Base-by-base conservation (phyloP, 2,888 invertebrate species). In the Ectemnius cavifrons region DNA sequence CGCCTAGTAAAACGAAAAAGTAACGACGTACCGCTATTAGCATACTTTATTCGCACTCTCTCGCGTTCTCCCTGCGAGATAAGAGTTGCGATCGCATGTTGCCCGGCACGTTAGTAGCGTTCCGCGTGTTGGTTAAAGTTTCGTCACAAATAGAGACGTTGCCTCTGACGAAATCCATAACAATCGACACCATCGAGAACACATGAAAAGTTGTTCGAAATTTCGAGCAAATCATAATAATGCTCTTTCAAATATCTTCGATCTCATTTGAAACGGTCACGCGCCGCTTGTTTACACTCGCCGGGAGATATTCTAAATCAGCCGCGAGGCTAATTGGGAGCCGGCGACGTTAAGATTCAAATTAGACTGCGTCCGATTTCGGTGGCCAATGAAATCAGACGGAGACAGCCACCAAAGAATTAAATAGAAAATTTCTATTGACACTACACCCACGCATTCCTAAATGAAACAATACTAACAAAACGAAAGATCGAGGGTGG, bases 281-380 rank as follows among this genome's bases (percentile, higher is more conserved):
- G 5, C 37, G 8, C 37, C 8, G 46, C 49, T 46, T 69, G 75
- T 77, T 72, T 77, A 69, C 61, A 61, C 37, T 47, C 52, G n/a
- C 66, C 58, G 37, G 3, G 45, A 69, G 71, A 79, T 77, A 77
- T 77, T 79, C 77, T 64, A 69, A 69, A 73, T 71, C 69, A 60
- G 46, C 60, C 71, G 45, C 11, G 18, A 1, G 37, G 52, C 75
- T 71, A 76, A 76, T 78, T 75, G 69, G 67, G 58, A 76, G 56
- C 63, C 69, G 46, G 60, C 27, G 67, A 47, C 63, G 63, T 14
- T 47, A 45, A 46, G 63, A 47, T 71, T 73, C 61, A 64, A 79
- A 76, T 76, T 67, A 69, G 67, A 59, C 75, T 71, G 71, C 60
- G 47, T 63, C 52, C 37, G 2, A 11, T 37, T 3, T 23, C 23